Conservation (phyloP, 2,113 vertebrate species). For the Pedionomus torquatus region DNA sequence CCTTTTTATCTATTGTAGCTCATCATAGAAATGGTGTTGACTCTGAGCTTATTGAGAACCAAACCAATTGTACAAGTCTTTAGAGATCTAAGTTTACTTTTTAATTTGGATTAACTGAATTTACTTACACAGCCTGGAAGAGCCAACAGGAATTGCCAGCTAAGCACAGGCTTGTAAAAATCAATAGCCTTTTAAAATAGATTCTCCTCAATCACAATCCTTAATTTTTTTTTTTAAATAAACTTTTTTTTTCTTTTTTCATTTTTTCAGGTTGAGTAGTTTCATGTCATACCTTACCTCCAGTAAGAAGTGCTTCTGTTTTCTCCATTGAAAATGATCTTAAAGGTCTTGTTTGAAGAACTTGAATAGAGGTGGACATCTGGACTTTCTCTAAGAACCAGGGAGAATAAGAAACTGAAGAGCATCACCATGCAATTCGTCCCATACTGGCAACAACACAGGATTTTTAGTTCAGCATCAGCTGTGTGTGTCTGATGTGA, state of each 20-base stretch:
- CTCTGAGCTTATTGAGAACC: not conserved
- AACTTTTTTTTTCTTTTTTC: no score
- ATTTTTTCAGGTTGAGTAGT: not conserved
- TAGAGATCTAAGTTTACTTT: not conserved
- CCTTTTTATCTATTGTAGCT: not conserved
- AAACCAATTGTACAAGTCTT: not conserved
- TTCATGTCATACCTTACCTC: not conserved
- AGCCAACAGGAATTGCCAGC: not conserved
- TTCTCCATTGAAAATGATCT: not conserved
- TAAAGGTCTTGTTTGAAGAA: not conserved
- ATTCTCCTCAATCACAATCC: not conserved
- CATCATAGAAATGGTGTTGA: not conserved
- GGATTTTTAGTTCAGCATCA: not conserved
- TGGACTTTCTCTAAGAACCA: not conserved
- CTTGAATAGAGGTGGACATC: not conserved
- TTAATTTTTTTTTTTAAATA: not conserved
- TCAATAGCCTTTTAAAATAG: not conserved
- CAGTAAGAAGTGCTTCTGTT: not conserved
- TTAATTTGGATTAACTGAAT: conserved; percentile 12
- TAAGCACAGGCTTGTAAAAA: not conserved
- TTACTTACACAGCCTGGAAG: not conserved
- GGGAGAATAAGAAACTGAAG: not conserved
- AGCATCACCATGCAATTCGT: not conserved
- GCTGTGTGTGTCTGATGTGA: not conserved
- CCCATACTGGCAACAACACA: fast-evolving